These are phyloP conservation scores for Melozone crissalis DNA, from an alignment of 2,113 vertebrate species.

Conservation along the genomic window DNA sequence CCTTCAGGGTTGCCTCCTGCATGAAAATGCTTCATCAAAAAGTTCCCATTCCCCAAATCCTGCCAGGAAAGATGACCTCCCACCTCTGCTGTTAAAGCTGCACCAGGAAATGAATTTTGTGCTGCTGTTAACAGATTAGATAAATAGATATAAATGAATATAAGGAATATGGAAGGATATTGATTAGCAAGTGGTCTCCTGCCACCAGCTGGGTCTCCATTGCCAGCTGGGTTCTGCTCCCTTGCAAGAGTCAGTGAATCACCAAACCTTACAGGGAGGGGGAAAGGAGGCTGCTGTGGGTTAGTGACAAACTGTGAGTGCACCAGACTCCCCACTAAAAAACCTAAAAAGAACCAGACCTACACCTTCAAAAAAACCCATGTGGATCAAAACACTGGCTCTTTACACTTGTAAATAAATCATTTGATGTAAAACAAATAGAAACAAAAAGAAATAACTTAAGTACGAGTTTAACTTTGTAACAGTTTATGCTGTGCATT, in stretches of 20 bases:
- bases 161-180: background rate
- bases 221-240: background rate
- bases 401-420: background rate
- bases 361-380: background rate
- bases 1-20: accelerated
- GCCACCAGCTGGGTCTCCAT: background rate
- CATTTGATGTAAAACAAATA: background rate
- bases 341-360: background rate
- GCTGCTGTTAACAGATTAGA: background rate
- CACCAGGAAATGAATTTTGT: background rate
- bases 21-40: accelerated
- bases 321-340: background rate
- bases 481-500: background rate
- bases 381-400: background rate
- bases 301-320: background rate
- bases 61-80: background rate
- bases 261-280: background rate
- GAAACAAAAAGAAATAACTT: background rate
- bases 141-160: background rate
- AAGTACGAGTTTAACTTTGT: background rate
- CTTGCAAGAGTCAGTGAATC: background rate
- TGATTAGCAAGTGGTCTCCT: background rate
- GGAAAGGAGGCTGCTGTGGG: background rate
- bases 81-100: background rate
- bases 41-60: background rate